Base-by-base conservation (phyloP, 1,140 invertebrate species). In the Pissodes strobi region DNA sequence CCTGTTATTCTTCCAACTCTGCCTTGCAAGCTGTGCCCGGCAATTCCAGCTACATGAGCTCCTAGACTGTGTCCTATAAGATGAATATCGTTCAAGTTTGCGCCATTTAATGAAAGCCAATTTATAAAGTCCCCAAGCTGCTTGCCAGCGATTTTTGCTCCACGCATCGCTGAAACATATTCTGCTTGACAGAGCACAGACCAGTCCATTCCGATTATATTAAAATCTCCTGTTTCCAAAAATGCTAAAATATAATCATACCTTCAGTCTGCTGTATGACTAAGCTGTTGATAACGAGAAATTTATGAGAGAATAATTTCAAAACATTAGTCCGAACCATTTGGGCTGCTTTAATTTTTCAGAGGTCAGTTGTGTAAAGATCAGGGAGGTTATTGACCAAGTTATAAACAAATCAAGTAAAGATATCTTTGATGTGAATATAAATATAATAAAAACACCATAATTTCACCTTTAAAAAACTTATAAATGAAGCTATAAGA, bases 51-150 rank as follows among this genome's bases (percentile, higher is more conserved):
- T 0, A 88, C 81, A 66, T 90, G 88, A 1, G 86, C 87, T 2
- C 88, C 88, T 25, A 90, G 80, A 67, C 87, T 89, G 66, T 89
- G 88, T 2, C 88, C 88, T 38, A 88, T 82, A 0, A 89, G 68
- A 69, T 86, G 86, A 0, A 87, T 78, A 52, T 85, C 79, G 39
- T 83, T 75, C 39, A 83, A 80, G 2, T 80, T 76, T 0, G 87
- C 78, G 2, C 81, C 82, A 10, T 41, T 55, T 39, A 51, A 27
- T 2, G 48, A 53, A 21, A 78, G 30, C 66, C 64, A 76, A 10
- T 72, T 69, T 2, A 76, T 30, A 60, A 78, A 75, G 30, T 69
- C 49, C 1, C 59, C 70, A 8, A 78, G 49, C 9, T 65, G 57
- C 52, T 69, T 46, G 0, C 73, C 75, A 9, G 74, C 74, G 39